Evolutionary conservation across 2,797 vertebrate genomes (phyloP), one percentile per base, ranked within the genome.

Genomic region (Tenualosa ilisha): DNA sequence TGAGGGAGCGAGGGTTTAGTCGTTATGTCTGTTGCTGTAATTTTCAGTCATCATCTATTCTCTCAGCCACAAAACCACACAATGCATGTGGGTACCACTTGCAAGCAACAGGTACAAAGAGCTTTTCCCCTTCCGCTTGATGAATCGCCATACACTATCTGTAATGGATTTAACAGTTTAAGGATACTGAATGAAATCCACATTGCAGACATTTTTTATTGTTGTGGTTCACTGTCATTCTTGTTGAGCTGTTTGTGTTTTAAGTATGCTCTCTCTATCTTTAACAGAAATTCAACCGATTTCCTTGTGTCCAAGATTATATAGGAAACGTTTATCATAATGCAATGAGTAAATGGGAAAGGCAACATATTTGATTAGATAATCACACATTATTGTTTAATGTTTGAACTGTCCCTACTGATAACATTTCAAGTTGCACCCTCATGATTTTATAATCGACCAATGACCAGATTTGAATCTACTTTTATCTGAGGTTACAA

Each of bases 101-200:
- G 82, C 87, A 89, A 82, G 93, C 95, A 96, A 96, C 95, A 96
- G 95, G 96, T 96, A 94, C 89, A 89, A 87, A 87, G 89, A 82
- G 82, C 85, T 89, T 89, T 89, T 84, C 85, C 89, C 81, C 75
- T 56, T 85, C 46, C 83, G 82, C n/a, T 17, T 79, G 5, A 46
- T 79, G 40, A 13, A 75, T 75, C 43, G 37, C 15, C 72, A 79
- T 6, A 43, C 7, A n/a, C 72, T 79, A 46, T 79, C 40, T 46
- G 72, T 43, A 13, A 1, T 20, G 17, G 40, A 11, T 75, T 75
- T 20, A 5, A 43, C 5, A 75, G 31, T 75, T 40, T 75, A 37
- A 40, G 37, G 37, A 43, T 7, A 79, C 46, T 72, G 13, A 37
- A 72, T 31, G 26, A 22, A 72, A 79, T 79, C 8, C 72, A 63